These are phyloP conservation scores for Scolopax bukidnonensis DNA, from an alignment of 2,797 vertebrate genomes.

Conservation along the genomic window DNA sequence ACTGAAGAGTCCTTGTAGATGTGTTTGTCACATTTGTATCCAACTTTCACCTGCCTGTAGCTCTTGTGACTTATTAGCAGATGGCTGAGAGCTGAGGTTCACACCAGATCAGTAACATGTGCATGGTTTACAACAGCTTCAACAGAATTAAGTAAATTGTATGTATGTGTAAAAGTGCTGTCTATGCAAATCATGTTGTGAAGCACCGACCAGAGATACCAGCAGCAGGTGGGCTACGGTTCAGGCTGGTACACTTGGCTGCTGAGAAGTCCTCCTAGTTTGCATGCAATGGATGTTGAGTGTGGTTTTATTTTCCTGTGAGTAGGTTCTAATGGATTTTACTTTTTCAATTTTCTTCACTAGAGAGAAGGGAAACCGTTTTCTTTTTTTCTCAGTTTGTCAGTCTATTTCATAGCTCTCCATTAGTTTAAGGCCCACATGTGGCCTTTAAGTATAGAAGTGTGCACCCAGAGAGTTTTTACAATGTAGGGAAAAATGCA, in stretches of 20 bases:
- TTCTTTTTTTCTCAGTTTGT: neutral
- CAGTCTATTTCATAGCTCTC: neutral
- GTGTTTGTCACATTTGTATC: neutral
- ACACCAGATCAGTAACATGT: neutral
- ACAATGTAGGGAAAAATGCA: neutral
- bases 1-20: neutral
- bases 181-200: fast-evolving
- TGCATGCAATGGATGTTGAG: neutral
- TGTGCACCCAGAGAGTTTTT: neutral
- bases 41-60: neutral
- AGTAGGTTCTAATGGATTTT: conserved; percentile 7
- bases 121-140: neutral
- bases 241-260: neutral
- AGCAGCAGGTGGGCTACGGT: neutral
- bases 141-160: neutral
- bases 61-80: neutral
- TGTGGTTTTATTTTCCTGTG: conserved; percentile 24
- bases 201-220: fast-evolving
- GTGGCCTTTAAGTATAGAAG: conserved; percentile 50
- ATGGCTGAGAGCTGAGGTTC: neutral
- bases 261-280: neutral
- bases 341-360: conserved; percentile 4
- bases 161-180: neutral
- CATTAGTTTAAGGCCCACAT: neutral
- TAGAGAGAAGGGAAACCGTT: neutral